phyloP scores from a whole-genome alignment of 2,888 invertebrate genomes.

The Scelioninae gen. 2 region DNA sequence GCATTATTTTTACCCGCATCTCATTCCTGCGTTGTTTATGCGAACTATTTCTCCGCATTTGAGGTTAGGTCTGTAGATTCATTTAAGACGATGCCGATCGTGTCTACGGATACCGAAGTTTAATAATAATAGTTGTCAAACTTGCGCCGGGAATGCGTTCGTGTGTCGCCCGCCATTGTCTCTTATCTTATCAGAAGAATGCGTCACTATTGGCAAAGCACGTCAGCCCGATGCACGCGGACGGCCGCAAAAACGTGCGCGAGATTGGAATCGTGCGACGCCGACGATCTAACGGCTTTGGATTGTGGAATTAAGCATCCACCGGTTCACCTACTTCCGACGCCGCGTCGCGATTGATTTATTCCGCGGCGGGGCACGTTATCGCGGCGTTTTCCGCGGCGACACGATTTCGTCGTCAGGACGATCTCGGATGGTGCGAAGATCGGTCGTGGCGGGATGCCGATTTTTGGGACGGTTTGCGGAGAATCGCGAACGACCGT shows the following conservation, averaged over 20 bases:
- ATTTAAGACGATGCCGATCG: no score
- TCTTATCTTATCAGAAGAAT: constrained; percentile 40
- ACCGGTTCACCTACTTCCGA: constrained; percentile 53
- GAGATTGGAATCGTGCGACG: constrained; percentile 31
- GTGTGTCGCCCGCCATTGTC: constrained; percentile 15
- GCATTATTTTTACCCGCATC: no score
- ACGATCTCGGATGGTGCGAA: constrained; percentile 20
- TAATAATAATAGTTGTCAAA: no score
- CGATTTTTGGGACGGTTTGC: no score
- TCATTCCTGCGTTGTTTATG: no score
- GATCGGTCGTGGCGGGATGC: no score
- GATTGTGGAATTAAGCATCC: constrained; percentile 50
- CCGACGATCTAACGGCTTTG: constrained; percentile 62
- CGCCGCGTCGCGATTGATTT: constrained; percentile 37
- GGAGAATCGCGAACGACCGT: no score
- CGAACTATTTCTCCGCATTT: no score
- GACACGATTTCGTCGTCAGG: constrained; percentile 43
- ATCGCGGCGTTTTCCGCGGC: constrained; percentile 34
- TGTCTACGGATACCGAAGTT: no score
- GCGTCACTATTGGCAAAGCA: constrained; percentile 38
- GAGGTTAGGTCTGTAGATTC: no score
- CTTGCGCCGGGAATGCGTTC: constrained; percentile 31
- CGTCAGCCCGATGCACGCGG: constrained; percentile 16
- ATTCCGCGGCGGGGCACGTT: constrained; percentile 24
- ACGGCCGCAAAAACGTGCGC: constrained; percentile 7